Percentiles rank a stretch among this genome's conserved stretches.
Evolutionary conservation across 2,113 vertebrate species (phyloP).

Genomic region (Phalacrocorax aristotelis): DNA sequence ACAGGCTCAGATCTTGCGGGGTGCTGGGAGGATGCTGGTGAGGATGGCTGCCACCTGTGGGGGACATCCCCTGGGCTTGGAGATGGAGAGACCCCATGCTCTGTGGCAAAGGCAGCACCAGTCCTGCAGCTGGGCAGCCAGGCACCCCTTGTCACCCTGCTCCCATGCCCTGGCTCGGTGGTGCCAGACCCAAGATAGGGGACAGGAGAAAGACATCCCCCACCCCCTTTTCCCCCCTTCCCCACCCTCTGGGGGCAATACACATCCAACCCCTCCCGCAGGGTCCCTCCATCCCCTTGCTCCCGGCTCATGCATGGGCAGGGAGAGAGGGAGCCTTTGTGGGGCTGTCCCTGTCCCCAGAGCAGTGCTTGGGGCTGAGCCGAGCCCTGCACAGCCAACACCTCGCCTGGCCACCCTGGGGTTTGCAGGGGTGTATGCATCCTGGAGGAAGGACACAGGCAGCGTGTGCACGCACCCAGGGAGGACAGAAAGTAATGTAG

Average conservation of each 20-base stretch:
- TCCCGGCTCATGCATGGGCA: fast-evolving
- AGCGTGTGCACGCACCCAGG: fast-evolving
- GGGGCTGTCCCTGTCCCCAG: background rate
- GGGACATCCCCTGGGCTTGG: background rate
- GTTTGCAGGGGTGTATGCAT: fast-evolving
- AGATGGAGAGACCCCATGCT: fast-evolving
- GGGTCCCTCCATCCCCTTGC: background rate
- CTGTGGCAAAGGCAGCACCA: background rate
- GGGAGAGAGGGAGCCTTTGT: background rate
- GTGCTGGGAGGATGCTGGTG: background rate
- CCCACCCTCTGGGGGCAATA: background rate
- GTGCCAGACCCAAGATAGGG: background rate
- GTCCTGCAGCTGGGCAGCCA: background rate
- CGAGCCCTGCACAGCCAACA: background rate
- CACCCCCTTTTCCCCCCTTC: background rate
- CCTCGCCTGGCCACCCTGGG: background rate
- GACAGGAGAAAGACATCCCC: background rate
- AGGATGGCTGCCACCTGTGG: fast-evolving
- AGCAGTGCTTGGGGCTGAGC: background rate
- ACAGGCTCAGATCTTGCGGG: fast-evolving
- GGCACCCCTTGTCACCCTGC: background rate
- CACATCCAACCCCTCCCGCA: fast-evolving
- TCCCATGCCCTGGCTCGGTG: background rate
- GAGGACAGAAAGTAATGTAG: fast-evolving
- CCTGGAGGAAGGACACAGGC: background rate